Evolutionary conservation across 2,797 vertebrate species (phyloP).

Genomic region (Phrynocephalus forsythii): DNA sequence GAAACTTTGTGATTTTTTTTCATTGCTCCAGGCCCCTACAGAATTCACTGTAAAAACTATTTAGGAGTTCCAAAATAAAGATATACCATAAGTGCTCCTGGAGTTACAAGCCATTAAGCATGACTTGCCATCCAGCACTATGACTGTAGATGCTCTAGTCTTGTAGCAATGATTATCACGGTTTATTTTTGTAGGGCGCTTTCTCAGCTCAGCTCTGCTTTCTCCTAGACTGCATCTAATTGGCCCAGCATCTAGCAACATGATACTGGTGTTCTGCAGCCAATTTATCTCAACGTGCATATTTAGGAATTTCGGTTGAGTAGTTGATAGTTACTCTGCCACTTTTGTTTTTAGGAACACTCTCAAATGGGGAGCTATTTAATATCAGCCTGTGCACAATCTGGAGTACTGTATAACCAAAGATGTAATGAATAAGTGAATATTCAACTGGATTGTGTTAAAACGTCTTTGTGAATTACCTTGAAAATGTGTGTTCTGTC

Average conservation of each 20-base stretch:
- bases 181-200: too few species aligned
- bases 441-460: neutral
- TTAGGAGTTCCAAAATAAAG: too few species aligned
- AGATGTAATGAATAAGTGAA: neutral
- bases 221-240: slow-evolving; percentile 7
- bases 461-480: neutral
- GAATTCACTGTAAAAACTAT: too few species aligned
- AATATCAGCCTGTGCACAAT: slow-evolving; percentile 39
- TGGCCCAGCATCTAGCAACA: slow-evolving; percentile 29
- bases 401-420: slow-evolving; percentile 28
- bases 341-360: slow-evolving; percentile 50
- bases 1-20: too few species aligned
- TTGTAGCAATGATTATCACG: neutral
- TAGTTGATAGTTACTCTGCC: slow-evolving; percentile 38
- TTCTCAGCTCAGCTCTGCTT: neutral
- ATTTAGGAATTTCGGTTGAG: slow-evolving; percentile 44
- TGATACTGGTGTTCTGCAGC: neutral
- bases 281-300: neutral
- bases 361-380: slow-evolving; percentile 44
- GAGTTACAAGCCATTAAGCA: too few species aligned
- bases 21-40: too few species aligned
- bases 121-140: too few species aligned
- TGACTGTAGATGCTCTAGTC: too few species aligned
- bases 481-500: neutral
- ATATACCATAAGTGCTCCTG: too few species aligned